Conservation (phyloP, 1,140 invertebrate species). For the Calephelis nemesis region DNA sequence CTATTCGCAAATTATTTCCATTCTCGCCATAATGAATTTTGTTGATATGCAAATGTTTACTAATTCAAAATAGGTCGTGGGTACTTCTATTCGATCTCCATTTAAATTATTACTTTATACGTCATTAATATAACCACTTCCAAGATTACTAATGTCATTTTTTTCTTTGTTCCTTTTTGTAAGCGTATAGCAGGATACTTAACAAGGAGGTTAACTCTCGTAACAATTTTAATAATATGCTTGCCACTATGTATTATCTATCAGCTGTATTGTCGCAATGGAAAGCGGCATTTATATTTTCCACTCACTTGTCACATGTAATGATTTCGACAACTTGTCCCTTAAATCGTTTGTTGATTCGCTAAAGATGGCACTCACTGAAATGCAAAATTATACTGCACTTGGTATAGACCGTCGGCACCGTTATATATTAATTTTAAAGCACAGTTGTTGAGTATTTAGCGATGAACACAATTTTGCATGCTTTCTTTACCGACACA, state of each 20-base stretch:
- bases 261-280: constrained; percentile 46
- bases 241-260: constrained; percentile 63
- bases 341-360: constrained; percentile 42
- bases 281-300: constrained; percentile 55
- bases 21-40: constrained; percentile 37
- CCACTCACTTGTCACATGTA: constrained; percentile 85
- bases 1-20: constrained; percentile 40
- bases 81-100: constrained; percentile 32
- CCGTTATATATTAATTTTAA: constrained; percentile 81
- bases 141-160: constrained; percentile 73
- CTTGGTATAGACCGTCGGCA: constrained; percentile 82
- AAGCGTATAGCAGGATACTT: constrained; percentile 77
- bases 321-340: constrained; percentile 78
- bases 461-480: constrained; percentile 79
- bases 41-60: constrained; percentile 48
- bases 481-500: constrained; percentile 77
- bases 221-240: constrained; percentile 72
- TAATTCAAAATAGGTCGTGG: constrained; percentile 50
- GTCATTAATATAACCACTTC: constrained; percentile 38
- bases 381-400: constrained; percentile 81
- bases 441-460: constrained; percentile 81
- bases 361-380: constrained; percentile 80
- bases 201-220: constrained; percentile 73
- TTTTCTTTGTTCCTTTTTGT: constrained; percentile 72
- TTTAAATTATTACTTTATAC: constrained; percentile 24